Percentiles rank a stretch among this genome's conserved stretches.
These are phyloP conservation scores for Argynnis bischoffii DNA, from an alignment of 2,888 invertebrate species.

Conservation along the genomic window DNA sequence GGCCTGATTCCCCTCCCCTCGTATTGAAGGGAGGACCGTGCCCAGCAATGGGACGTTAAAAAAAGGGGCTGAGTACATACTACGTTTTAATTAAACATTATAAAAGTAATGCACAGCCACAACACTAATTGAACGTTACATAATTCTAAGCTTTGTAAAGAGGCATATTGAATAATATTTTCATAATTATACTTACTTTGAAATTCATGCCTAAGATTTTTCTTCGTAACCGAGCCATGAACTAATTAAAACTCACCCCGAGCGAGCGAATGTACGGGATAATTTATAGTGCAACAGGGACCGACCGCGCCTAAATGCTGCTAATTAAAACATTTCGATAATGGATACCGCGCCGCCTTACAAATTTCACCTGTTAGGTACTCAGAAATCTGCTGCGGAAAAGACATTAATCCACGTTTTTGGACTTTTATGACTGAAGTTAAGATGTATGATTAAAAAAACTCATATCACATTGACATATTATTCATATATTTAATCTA, in stretches of 20 bases:
- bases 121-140: no score
- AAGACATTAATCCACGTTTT: slow-evolving; percentile 26
- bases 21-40: no score
- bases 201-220: slow-evolving; percentile 32
- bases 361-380: slow-evolving; percentile 36
- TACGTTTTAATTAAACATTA: no score
- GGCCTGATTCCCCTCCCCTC: no score
- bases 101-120: no score
- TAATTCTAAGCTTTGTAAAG: no score
- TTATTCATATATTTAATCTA: no score
- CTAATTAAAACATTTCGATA: slow-evolving; percentile 65
- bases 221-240: slow-evolving; percentile 36
- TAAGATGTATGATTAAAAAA: slow-evolving; percentile 16
- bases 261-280: slow-evolving; percentile 45
- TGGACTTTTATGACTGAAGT: slow-evolving; percentile 18
- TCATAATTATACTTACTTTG: neutral
- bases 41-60: no score
- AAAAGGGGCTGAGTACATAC: no score
- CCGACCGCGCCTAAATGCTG: slow-evolving; percentile 52
- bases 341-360: slow-evolving; percentile 47
- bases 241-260: slow-evolving; percentile 47
- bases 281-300: slow-evolving; percentile 57
- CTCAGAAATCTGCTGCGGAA: slow-evolving; percentile 33
- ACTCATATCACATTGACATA: neutral
- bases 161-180: no score